Evolutionary conservation across 2,888 invertebrate species (phyloP), one percentile per base, ranked within the genome.

Genomic region (Mythimna impura): DNA sequence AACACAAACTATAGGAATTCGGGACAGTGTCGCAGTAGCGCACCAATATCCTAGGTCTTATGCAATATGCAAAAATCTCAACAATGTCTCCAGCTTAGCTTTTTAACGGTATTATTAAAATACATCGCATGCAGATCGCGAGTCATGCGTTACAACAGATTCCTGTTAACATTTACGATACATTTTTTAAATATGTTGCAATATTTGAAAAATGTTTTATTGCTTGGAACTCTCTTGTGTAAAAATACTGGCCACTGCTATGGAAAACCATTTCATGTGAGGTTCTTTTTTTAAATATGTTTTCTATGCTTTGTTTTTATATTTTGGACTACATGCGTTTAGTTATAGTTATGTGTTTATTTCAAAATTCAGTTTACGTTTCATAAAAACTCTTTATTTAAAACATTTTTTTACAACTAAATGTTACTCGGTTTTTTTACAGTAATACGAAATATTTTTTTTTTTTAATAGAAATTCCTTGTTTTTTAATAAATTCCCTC

Each of bases 31-130:
- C 79, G 87, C 85, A 86, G 86, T 87, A 85, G 84, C 80, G 80
- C 57, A 63, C 65, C 62, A 71, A 87, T 90, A 88, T 83, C 77
- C 75, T 66, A 82, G 80, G 83, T 87, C 81, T 81, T 74, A 78
- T 88, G 88, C 88, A 85, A 87, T 88, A 90, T 91, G 90, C 86
- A 89, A 90, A 91, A 92, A 90, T 90, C 86, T 86, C 78, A 73
- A 88, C 88, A 88, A 89, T 87, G 78, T 84, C 73, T 55, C 40
- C 68, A 73, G 74, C 80, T 52, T 40, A 60, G 34, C 34, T 69
- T 57, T 69, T 66, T 52, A 69, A 57, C 8, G 30, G 25, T 81
- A 74, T 69, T 85, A 80, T 83, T 82, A 63, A 80, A 81, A 85
- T 82, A 75, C 63, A 58, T 74, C 57, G 36, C 36, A 30, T 62